Base-by-base conservation (phyloP, 2,888 invertebrate genomes). In the Protophormia terraenovae region DNA sequence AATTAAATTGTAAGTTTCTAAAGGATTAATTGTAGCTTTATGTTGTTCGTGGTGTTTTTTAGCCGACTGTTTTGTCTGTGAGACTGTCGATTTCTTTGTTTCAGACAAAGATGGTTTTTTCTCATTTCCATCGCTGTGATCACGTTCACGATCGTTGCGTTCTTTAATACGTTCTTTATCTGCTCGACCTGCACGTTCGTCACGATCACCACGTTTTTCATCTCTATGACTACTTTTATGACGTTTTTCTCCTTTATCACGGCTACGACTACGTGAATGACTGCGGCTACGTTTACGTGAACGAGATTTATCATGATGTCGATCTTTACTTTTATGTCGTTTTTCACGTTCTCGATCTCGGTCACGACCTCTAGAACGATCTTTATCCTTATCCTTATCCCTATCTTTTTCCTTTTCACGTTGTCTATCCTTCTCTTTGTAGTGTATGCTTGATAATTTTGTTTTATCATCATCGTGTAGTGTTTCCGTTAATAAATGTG, bases 241-340 rank as follows among this genome's bases (percentile, higher is more conserved):
- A 16, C 90, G 90, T 86, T 90, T 92, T 67, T 92, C 90, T 3
- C 38, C 50, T 47, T 87, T 86, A 35, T 89, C 91, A 32, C 89
- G 90, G 73, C 91, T 89, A 2, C 91, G 90, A 83, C 90, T 91
- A 84, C 90, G 91, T 6, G 92, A 90, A 3, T 89, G 89, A 73
- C 91, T 91, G 1, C 90, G 89, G 72, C 91, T 91, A 76, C 91
- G 89, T 24, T 90, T 91, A 38, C 87, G 79, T 1, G 85, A 80
- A 47, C 87, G 87, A 7, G 87, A 81, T 76, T 89, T 88, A 22
- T 90, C 89, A 60, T 89, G 89, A 83, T 91, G 89, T 58, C 89
- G 89, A 38, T 90, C 91, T 84, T 90, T 92, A 62, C 89, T 90
- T 69, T 91, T 91, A 69, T 90, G 89, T 0, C 89, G 89, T 77